These are phyloP conservation scores for Oligia fasciuncula DNA, from an alignment of 2,888 invertebrate genomes.

Conservation along the genomic window DNA sequence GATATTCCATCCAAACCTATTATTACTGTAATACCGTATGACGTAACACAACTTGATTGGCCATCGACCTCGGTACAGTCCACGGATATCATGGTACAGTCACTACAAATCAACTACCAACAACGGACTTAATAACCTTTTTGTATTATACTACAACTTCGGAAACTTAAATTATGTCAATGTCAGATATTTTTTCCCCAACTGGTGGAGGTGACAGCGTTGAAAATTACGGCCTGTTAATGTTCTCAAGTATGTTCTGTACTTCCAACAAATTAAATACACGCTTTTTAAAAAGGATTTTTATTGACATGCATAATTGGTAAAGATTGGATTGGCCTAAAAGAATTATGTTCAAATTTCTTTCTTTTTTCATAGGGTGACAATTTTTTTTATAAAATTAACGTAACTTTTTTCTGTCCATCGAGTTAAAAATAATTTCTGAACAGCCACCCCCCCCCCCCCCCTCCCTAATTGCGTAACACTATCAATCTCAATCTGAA, in stretches of 20 bases:
- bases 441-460: no score
- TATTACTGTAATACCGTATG: constrained; percentile 33
- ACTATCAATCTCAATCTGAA: no score
- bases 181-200: constrained; percentile 19
- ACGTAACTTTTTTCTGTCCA: neutral
- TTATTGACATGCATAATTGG: neutral
- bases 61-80: constrained; percentile 60
- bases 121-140: constrained; percentile 24
- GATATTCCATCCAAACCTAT: constrained; percentile 26
- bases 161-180: constrained; percentile 38
- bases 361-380: neutral
- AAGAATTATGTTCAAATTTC: neutral
- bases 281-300: neutral
- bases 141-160: neutral
- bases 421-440: constrained; percentile 10
- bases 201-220: neutral
- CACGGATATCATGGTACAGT: constrained; percentile 20
- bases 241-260: constrained; percentile 3
- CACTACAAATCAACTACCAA: constrained; percentile 25
- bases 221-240: neutral
- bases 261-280: neutral
- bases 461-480: no score
- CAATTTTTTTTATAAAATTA: neutral
- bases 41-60: constrained; percentile 51
- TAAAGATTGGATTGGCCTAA: neutral